phyloP scores from a whole-genome alignment of 2,113 vertebrate species.

The Eupsittula cactorum region DNA sequence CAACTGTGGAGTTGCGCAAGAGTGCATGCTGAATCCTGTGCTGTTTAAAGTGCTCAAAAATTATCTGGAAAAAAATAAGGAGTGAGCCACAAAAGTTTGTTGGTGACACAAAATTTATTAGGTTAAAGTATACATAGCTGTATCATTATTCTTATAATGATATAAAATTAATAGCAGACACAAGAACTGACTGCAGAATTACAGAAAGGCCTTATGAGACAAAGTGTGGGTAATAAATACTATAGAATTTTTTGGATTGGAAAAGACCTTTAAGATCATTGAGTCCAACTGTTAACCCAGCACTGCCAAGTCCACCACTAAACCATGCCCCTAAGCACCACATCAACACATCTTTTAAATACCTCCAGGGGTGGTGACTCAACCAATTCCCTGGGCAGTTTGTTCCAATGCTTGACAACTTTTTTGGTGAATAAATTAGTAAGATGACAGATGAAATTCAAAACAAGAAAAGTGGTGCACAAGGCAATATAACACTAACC shows the following conservation, averaged over 20 bases:
- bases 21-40: rapidly evolving
- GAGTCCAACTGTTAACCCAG: background rate
- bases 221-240: background rate
- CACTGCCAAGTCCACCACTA: background rate
- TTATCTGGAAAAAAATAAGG: background rate
- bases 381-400: background rate
- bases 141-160: background rate
- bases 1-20: background rate
- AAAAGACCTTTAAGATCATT: background rate
- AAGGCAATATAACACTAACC: background rate
- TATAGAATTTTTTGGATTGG: background rate
- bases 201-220: background rate
- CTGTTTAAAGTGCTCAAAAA: background rate
- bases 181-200: background rate
- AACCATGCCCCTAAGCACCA: background rate
- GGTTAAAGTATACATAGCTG: background rate
- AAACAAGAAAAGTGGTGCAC: background rate
- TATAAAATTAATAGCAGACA: background rate
- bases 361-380: no score
- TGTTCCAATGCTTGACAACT: background rate
- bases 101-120: background rate
- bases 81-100: background rate
- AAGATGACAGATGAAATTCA: background rate
- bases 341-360: background rate
- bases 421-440: background rate